Base-by-base conservation (phyloP, 2,888 invertebrate genomes). In the Agonopterix subpropinquella region DNA sequence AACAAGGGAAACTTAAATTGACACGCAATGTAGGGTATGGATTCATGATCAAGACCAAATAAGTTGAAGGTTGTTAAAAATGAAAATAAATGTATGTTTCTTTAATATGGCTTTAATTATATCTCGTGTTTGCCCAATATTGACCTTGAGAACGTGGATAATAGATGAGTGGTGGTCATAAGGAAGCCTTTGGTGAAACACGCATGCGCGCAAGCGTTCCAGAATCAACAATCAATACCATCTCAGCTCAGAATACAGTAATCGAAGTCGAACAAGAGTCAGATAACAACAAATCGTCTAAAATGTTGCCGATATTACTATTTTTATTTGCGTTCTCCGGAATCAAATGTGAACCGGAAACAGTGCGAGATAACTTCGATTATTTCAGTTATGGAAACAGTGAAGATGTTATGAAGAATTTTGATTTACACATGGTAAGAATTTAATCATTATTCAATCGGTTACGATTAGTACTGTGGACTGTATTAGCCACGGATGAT, bases 301-400 rank as follows among this genome's bases (percentile, higher is more conserved):
- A 76, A 74, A 87, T 85, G 85, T 67, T 79, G 64, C 60, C 66
- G 51, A 58, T 66, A 54, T 47, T 83, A 41, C 52, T 82, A 36
- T 58, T 81, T 15, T 50, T 73, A 49, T 65, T 67, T 48, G 42
- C 42, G 2, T 61, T 73, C 37, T 63, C 62, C 48, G 73, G 72
- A 15, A 68, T 82, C 8, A 57, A 70, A 49, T 78, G 86, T 63
- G 88, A 88, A 62, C 88, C 88, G 36, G 88, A 88, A 70, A 79
- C 83, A 13, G 87, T 88, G 36, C 64, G 88, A 47, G 88, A 86
- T 37, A 87, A 84, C 56, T 77, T 83, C 41, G 88, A 87, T 55
- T 87, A 87, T 65, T 86, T 85, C 56, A 84, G 75, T 61, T 87
- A 85, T 61, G 85, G 85, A 4, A 69, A 72, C 47, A 82, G 76